phyloP scores from a whole-genome alignment of 2,888 invertebrate genomes.

The Gymnoscelis rufifasciata region DNA sequence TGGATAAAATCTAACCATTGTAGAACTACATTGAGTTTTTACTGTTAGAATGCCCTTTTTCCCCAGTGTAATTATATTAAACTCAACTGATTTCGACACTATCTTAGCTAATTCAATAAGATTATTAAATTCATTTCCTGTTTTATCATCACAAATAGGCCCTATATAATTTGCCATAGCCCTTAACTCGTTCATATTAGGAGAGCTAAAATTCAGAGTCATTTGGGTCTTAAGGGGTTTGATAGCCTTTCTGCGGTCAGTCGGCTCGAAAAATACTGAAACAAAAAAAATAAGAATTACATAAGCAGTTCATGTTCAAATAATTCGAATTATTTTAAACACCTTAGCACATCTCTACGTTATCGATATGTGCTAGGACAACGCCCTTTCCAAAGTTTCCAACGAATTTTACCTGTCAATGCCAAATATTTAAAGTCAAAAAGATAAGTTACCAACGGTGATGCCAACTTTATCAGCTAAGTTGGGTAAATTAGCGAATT shows the following conservation, averaged over 20 bases:
- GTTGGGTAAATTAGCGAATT: not conserved
- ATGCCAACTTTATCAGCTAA: not conserved
- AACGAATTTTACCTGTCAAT: not conserved
- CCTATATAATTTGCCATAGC: conserved; percentile 80
- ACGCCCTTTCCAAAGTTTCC: conserved; percentile 4
- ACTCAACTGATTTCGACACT: conserved; percentile 72
- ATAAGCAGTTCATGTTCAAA: too few relatives aligned
- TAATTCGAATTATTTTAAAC: not conserved
- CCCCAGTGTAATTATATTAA: conserved; percentile 82
- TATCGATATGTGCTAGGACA: too few relatives aligned
- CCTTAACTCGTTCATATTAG: conserved; percentile 88
- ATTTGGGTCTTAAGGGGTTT: conserved; percentile 81
- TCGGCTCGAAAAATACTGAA: conserved; percentile 94
- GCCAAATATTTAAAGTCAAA: not conserved
- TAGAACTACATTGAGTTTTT: conserved; percentile 23
- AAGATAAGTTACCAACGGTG: not conserved
- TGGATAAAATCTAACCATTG: conserved; percentile 54
- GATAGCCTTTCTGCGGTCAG: conserved; percentile 86
- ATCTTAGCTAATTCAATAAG: conserved; percentile 47
- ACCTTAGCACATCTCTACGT: not conserved
- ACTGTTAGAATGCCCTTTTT: conserved; percentile 78
- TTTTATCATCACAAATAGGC: conserved; percentile 34
- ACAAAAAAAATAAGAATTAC: too few relatives aligned
- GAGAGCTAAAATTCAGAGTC: conserved; percentile 83
- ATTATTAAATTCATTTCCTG: conserved; percentile 40